These are phyloP conservation scores for Gopherus flavomarginatus DNA, from an alignment of 2,113 vertebrate species.

Conservation along the genomic window DNA sequence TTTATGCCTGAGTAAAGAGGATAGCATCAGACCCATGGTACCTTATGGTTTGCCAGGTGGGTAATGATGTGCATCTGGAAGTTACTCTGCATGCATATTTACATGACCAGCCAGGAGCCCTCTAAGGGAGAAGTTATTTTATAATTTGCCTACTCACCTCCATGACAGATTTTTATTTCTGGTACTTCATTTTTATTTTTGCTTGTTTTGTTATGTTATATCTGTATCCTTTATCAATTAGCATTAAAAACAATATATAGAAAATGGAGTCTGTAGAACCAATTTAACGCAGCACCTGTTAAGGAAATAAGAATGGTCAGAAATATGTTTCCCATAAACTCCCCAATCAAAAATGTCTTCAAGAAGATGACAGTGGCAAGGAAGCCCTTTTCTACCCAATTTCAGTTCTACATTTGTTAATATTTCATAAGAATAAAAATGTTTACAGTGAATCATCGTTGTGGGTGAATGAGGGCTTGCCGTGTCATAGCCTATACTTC, in stretches of 20 bases:
- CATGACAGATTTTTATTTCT: neutral
- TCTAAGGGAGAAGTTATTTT: neutral
- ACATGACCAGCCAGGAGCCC: neutral
- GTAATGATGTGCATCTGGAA: neutral
- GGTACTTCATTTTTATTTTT: neutral
- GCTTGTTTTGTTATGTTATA: neutral
- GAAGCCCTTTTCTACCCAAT: neutral
- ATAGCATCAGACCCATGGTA: neutral
- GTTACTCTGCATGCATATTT: neutral
- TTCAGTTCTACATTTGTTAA: neutral
- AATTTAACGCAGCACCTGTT: slow-evolving; percentile 6
- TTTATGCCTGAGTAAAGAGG: neutral
- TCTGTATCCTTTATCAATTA: neutral
- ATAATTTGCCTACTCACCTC: neutral
- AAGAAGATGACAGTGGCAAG: neutral
- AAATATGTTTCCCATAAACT: neutral
- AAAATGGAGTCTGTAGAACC: neutral
- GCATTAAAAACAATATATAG: neutral
- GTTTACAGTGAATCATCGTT: neutral
- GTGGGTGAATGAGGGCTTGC: neutral
- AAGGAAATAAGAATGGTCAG: neutral
- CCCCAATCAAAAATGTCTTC: neutral
- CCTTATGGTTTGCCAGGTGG: neutral
- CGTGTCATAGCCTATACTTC: neutral
- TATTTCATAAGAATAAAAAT: neutral